Evolutionary conservation across 2,888 invertebrate species (phyloP).

Genomic region (Hyalella azteca): DNA sequence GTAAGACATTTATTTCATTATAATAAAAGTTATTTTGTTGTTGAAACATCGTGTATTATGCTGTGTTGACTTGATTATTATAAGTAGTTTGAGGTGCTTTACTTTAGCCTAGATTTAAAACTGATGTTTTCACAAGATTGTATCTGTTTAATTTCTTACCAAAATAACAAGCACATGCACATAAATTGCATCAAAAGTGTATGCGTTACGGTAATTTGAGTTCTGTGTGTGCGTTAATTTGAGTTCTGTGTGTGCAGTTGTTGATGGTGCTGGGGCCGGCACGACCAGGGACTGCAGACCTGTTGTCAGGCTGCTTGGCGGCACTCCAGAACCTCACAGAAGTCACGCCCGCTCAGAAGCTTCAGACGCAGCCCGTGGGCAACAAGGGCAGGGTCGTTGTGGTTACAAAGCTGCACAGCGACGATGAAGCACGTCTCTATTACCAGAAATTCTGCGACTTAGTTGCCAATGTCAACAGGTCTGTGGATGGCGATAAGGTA

Average conservation of each 20-base stretch:
- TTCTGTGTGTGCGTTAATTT: background rate
- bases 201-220: background rate
- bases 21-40: too few relatives aligned
- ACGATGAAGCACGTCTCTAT: slow-evolving; percentile 82
- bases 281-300: slow-evolving; percentile 44
- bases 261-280: slow-evolving; percentile 55
- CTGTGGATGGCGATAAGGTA: slow-evolving; percentile 65
- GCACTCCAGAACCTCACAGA: slow-evolving; percentile 86
- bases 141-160: too few relatives aligned
- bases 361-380: slow-evolving; percentile 66
- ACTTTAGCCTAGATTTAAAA: too few relatives aligned
- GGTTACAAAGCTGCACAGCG: slow-evolving; percentile 86
- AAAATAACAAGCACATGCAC: too few relatives aligned
- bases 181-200: too few relatives aligned
- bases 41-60: too few relatives aligned
- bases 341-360: slow-evolving; percentile 77
- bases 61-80: too few relatives aligned
- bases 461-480: slow-evolving; percentile 79
- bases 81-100: too few relatives aligned
- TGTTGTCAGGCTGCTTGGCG: slow-evolving; percentile 47
- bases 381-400: slow-evolving; percentile 85
- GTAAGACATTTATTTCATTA: too few relatives aligned
- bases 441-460: slow-evolving; percentile 86
- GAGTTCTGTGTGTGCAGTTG: slow-evolving; percentile 17
- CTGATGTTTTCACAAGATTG: too few relatives aligned